Evolutionary conservation across 2,888 invertebrate species (phyloP), one percentile per base, ranked within the genome.

Genomic region (Tenthredo distinguenda): DNA sequence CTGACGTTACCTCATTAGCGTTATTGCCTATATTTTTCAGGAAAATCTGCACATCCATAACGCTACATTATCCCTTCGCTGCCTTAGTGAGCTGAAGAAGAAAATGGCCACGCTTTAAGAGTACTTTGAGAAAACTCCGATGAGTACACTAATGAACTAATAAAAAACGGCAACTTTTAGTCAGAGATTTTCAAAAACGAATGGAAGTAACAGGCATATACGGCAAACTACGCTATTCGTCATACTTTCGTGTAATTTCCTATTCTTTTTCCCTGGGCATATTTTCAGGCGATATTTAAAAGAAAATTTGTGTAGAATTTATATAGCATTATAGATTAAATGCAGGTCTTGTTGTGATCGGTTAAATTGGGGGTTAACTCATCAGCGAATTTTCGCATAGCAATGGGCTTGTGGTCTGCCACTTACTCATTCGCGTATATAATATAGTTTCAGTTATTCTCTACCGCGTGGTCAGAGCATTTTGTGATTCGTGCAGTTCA

Each of bases 351-450:
- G n/a, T 26, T n/a, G 81, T 62, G 40, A 81, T 37, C 12, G 21
- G 81, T 62, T 62, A 21, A 81, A 37, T 81, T 31, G 15, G 81
- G 12, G 34, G 81, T 40, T 43, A 81, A 62, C 21, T 81, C 26
- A 81, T 81, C 81, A 31, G 12, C 2, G 1, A 18, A 81, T 62
- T 40, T 37, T 62, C 40, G 31, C 40, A 40, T 81, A 81, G 37
- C 10, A 26, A 62, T 62, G 81, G 40, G 62, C 18, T 21, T 81
- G 62, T 15, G 26, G 62, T 62, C 21, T 62, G 40, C 62, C 81
- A 58, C 58, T 58, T 40, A 81, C 81, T 58, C 62, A 81, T 81
- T 37, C 62, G 81, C 62, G 40, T 81, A 62, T 62, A 40, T 81
- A 81, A 62, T 40, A 62, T 40, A 26, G 81, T 81, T 81, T 62